Conservation (phyloP, 2,888 invertebrate genomes). For the Allolobophora icterica region DNA sequence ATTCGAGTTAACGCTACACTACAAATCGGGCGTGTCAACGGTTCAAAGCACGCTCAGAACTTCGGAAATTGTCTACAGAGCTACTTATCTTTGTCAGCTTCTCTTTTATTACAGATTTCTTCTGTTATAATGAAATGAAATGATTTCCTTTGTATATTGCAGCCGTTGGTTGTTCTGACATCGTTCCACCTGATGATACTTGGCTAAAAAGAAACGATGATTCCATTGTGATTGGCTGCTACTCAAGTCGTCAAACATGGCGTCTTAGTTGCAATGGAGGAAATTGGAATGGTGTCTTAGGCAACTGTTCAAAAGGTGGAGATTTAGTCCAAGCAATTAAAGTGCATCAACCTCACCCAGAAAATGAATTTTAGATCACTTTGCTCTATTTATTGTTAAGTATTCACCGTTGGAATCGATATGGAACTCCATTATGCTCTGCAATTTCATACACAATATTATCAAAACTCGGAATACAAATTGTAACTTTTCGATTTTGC, state of each 20-base stretch:
- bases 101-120: background rate
- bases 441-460: background rate
- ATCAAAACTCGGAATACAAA: background rate
- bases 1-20: no score
- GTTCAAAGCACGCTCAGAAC: no score
- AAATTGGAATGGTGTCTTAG: constrained; percentile 36
- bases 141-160: background rate
- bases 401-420: no score
- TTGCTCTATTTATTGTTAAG: background rate
- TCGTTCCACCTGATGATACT: constrained; percentile 33
- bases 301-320: constrained; percentile 35
- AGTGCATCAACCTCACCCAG: background rate
- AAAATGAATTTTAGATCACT: background rate
- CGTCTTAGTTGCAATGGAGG: constrained; percentile 29
- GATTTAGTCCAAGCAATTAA: background rate
- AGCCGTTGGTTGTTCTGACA: constrained; percentile 37
- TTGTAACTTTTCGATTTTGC: background rate
- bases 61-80: no score
- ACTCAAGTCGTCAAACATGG: constrained; percentile 35
- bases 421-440: background rate
- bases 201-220: constrained; percentile 35
- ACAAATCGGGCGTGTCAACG: no score
- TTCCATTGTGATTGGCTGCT: constrained; percentile 34
- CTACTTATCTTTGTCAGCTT: background rate
- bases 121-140: background rate